phyloP scores from a whole-genome alignment of 2,888 invertebrate species.

The Globia sparganii region DNA sequence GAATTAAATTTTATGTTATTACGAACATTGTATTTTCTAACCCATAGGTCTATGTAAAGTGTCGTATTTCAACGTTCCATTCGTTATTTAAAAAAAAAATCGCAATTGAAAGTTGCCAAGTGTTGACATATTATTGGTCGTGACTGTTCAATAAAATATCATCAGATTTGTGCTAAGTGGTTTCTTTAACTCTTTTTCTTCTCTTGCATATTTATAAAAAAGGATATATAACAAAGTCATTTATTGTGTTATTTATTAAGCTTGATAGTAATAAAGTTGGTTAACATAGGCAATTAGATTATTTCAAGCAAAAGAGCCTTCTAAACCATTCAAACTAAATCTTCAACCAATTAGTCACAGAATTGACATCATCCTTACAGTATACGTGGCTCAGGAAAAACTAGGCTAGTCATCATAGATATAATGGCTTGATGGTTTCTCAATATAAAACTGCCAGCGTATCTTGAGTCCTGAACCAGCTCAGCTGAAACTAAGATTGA shows the following conservation, averaged over 20 bases:
- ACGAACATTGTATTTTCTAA: no score
- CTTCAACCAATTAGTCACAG: neutral
- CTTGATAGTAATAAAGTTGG: neutral
- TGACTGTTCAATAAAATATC: no score
- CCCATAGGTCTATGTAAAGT: no score
- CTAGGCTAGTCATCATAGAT: neutral
- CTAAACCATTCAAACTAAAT: neutral
- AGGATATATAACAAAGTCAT: neutral
- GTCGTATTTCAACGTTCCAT: no score
- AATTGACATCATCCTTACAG: neutral
- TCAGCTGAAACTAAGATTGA: neutral
- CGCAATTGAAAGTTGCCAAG: no score
- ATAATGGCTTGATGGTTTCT: neutral
- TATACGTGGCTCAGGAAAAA: neutral
- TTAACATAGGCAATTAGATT: neutral
- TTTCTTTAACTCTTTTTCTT: slow-evolving; percentile 4
- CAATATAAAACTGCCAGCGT: neutral
- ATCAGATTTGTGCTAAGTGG: slow-evolving; percentile 33
- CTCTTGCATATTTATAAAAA: neutral
- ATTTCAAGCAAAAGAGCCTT: neutral
- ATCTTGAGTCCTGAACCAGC: neutral
- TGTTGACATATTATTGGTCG: no score
- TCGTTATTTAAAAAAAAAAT: no score
- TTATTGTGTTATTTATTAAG: no score
- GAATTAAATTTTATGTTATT: no score